Conservation (phyloP, 2,888 invertebrate species). For the Dyspetes luteomarginatus region DNA sequence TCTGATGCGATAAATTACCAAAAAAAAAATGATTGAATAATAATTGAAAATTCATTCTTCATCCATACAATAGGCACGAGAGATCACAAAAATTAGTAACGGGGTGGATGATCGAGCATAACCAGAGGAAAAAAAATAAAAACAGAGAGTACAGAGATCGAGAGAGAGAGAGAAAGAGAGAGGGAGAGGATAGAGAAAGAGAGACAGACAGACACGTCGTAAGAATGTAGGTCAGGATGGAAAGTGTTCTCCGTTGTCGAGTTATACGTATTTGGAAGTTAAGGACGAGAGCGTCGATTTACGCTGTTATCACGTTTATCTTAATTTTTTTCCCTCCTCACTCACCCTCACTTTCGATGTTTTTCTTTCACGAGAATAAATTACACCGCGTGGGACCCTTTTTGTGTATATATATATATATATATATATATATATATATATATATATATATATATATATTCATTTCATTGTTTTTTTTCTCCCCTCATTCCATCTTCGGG, state of each 20-base stretch:
- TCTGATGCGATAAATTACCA: too few species aligned
- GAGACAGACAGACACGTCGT: constrained; percentile 70
- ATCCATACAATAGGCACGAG: too few species aligned
- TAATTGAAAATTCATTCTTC: too few species aligned
- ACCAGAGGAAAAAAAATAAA: constrained; percentile 13
- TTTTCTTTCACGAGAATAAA: constrained; percentile 37
- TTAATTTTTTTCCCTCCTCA: not conserved
- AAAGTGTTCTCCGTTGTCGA: constrained; percentile 76
- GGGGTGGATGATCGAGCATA: not conserved
- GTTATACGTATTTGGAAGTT: constrained; percentile 74
- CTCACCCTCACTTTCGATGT: constrained; percentile 25
- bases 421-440: not conserved
- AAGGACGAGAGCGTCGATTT: constrained; percentile 68
- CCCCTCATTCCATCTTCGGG: constrained; percentile 53
- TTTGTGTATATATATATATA: not conserved
- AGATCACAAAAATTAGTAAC: not conserved
- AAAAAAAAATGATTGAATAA: too few species aligned
- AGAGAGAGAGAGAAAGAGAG: constrained; percentile 33
- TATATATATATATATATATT: not conserved
- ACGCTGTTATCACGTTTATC: constrained; percentile 68
- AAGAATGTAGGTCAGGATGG: constrained; percentile 80
- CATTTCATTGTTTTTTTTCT: constrained; percentile 22
- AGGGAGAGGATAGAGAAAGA: constrained; percentile 71
- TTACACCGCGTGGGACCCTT: constrained; percentile 8
- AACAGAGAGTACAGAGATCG: constrained; percentile 14